Evolutionary conservation across 1,140 invertebrate genomes (phyloP), one percentile per base, ranked within the genome.

Genomic region (Apis laboriosa): DNA sequence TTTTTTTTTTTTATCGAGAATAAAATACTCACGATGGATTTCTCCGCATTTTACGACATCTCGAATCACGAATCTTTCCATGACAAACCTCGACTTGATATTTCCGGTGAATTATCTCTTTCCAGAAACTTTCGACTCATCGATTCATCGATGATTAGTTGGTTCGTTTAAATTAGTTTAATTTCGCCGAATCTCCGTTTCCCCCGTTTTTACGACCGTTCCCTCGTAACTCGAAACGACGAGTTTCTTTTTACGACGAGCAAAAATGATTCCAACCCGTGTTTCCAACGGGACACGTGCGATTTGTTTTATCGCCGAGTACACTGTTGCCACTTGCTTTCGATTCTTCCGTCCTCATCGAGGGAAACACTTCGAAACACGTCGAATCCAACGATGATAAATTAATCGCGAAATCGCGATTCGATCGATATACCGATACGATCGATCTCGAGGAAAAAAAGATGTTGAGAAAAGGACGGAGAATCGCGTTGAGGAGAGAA

Each of bases 41-140:
- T 83, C 89, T 90, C 84, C 77, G 87, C 89, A 90, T 90, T 80
- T 73, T 88, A 84, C 88, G 77, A 83, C 83, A 85, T 89, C 79
- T 67, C 85, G 34, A 7, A 43, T 79, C 60, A 56, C 66, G 74
- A 56, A 73, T 79, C 81, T 84, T 84, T 74, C 68, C 79, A 77
- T 85, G 67, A 81, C 76, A 64, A 82, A 75, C 13, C 17, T 53
- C 63, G 11, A 0, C 53, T 15, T 17, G 80, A 72, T 60, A 15
- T 60, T 21, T 51, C 7, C 1, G 1, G 34, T 34, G 43, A 71
- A 72, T 13, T 51, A 28, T 56, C 15, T 24, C n/a, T 55, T 24
- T 43, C n/a, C 7, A 28, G 13, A 15, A 19, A 43, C 43, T 24
- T 24, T 24, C 1, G 12, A 17, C 28, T 9, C 49, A 7, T 34